Conservation (phyloP, 2,888 invertebrate species). For the Cryptops parisi region DNA sequence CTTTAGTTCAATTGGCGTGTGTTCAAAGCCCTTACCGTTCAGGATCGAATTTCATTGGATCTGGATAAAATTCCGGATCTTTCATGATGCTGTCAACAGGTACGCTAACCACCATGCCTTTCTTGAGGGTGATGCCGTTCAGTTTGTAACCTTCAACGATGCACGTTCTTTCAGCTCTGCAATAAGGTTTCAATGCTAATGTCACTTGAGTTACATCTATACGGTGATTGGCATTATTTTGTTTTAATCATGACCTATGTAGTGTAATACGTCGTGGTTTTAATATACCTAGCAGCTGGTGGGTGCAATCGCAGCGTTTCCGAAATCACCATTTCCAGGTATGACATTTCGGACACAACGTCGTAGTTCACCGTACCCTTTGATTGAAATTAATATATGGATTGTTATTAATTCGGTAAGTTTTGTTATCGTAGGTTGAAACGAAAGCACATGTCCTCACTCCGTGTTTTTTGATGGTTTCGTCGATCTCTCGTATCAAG, state of each 20-base stretch:
- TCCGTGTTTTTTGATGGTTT: neutral
- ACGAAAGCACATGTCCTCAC: neutral
- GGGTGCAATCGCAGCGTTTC: slow-evolving; percentile 10
- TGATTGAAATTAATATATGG: too few relatives aligned
- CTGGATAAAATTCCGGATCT: slow-evolving; percentile 8
- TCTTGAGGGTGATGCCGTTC: neutral
- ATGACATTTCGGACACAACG: neutral
- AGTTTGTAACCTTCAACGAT: slow-evolving; percentile 1
- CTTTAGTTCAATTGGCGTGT: too few relatives aligned
- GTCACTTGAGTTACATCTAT: neutral
- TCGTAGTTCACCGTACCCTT: neutral
- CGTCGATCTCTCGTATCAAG: neutral
- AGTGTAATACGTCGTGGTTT: neutral
- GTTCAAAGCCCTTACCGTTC: neutral
- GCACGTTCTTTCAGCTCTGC: neutral
- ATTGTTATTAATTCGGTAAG: too few relatives aligned
- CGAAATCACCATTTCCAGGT: neutral
- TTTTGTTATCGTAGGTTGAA: too few relatives aligned
- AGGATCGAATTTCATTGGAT: slow-evolving; percentile 1
- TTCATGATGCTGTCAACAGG: slow-evolving; percentile 7
- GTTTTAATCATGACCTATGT: neutral
- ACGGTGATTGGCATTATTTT: too few relatives aligned
- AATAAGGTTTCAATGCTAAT: neutral
- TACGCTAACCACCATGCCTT: slow-evolving; percentile 6
- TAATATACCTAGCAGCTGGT: slow-evolving; percentile 1